These are phyloP conservation scores for Atethmia centrago DNA, from an alignment of 2,888 invertebrate genomes.

Conservation along the genomic window DNA sequence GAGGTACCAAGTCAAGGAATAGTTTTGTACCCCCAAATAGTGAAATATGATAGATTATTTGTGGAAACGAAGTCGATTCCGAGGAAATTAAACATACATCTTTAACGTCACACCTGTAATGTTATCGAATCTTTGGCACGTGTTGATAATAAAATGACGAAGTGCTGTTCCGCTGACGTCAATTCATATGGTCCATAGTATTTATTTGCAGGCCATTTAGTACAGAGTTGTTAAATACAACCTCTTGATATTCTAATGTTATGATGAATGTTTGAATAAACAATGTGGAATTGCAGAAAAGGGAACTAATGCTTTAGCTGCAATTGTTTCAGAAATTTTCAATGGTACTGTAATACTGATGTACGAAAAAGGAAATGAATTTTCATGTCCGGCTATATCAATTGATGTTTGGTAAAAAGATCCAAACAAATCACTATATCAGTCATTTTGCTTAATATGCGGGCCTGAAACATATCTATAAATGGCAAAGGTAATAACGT, in stretches of 20 bases:
- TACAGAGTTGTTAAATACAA: constrained; percentile 25
- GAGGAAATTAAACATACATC: constrained; percentile 4
- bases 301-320: not conserved
- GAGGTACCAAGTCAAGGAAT: not conserved
- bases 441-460: not conserved
- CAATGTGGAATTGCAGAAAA: not conserved
- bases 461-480: not conserved
- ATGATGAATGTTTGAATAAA: not conserved
- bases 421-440: not conserved
- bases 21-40: not conserved
- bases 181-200: constrained; percentile 25
- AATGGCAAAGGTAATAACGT: too few relatives aligned
- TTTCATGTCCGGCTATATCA: not conserved
- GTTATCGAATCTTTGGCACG: constrained; percentile 44
- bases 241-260: constrained; percentile 3
- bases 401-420: not conserved
- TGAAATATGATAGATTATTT: not conserved
- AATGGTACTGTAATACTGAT: not conserved
- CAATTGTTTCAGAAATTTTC: not conserved
- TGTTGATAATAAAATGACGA: constrained; percentile 55
- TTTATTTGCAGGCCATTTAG: constrained; percentile 43
- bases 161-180: constrained; percentile 35
- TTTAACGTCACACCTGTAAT: constrained; percentile 39
- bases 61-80: not conserved
- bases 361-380: not conserved